Evolutionary conservation across 2,113 vertebrate genomes (phyloP).

Genomic region (Patagioenas fasciata): DNA sequence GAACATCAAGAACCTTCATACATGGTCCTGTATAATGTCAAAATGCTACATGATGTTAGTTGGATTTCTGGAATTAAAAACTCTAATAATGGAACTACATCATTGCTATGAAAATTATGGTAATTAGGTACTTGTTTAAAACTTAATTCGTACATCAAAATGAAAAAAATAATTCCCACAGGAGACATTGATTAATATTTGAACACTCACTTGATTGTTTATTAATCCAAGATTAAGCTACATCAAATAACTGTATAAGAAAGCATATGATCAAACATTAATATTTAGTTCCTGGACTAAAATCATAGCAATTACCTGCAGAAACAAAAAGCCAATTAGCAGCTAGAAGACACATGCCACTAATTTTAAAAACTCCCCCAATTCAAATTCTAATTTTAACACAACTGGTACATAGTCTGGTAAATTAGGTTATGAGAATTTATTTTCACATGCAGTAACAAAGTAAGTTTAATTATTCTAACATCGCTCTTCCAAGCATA

Average conservation of each 20-base stretch:
- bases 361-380: background rate
- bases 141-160: background rate
- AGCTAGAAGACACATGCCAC: background rate
- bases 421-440: background rate
- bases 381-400: background rate
- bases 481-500: background rate
- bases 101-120: background rate
- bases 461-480: background rate
- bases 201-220: background rate
- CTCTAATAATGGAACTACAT: background rate
- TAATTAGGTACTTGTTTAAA: background rate
- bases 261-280: background rate
- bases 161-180: background rate
- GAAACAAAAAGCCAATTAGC: background rate
- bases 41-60: background rate
- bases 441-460: background rate
- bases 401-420: background rate
- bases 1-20: background rate
- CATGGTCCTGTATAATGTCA: fast-evolving
- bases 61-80: background rate
- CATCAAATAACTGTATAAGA: background rate
- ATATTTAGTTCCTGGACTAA: background rate
- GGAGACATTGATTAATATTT: background rate
- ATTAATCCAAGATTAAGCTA: background rate
- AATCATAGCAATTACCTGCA: background rate